phyloP scores from a whole-genome alignment of 1,140 invertebrate genomes.

The Hesperophylax magnus region DNA sequence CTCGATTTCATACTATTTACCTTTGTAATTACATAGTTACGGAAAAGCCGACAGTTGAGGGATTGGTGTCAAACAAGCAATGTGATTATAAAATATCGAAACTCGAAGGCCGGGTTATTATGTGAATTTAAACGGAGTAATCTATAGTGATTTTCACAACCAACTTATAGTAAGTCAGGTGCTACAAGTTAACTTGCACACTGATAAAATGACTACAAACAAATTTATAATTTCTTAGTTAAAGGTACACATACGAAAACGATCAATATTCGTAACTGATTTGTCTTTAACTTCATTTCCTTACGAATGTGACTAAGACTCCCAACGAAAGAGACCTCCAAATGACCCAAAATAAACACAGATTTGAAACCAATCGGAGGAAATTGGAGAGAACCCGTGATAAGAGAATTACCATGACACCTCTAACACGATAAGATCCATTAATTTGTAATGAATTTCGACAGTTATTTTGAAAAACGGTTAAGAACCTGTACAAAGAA shows the following conservation, averaged over 20 bases:
- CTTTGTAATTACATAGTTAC: too few species aligned
- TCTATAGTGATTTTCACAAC: background rate
- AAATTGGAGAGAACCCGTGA: background rate
- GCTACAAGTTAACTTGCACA: too few species aligned
- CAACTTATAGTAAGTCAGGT: too few species aligned
- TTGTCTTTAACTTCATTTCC: too few species aligned
- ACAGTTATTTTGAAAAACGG: conserved; percentile 23
- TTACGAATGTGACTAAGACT: too few species aligned
- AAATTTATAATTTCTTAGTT: too few species aligned
- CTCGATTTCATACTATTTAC: too few species aligned
- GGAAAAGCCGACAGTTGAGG: background rate
- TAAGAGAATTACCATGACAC: conserved; percentile 14
- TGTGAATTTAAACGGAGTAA: background rate
- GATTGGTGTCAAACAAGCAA: too few species aligned
- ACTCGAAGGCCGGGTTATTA: background rate
- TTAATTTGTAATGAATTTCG: conserved; percentile 34
- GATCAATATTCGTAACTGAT: too few species aligned
- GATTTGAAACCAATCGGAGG: background rate
- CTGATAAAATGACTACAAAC: too few species aligned
- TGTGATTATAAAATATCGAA: background rate
- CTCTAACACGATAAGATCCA: conserved; percentile 22
- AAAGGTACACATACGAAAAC: too few species aligned
- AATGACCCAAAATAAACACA: conserved; percentile 18
- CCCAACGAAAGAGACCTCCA: background rate
- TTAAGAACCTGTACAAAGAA: background rate